A percentile compares a stretch with the other conserved stretches of the same genome.
Evolutionary conservation across 2,888 invertebrate species (phyloP).

Genomic region (Luperina testacea): DNA sequence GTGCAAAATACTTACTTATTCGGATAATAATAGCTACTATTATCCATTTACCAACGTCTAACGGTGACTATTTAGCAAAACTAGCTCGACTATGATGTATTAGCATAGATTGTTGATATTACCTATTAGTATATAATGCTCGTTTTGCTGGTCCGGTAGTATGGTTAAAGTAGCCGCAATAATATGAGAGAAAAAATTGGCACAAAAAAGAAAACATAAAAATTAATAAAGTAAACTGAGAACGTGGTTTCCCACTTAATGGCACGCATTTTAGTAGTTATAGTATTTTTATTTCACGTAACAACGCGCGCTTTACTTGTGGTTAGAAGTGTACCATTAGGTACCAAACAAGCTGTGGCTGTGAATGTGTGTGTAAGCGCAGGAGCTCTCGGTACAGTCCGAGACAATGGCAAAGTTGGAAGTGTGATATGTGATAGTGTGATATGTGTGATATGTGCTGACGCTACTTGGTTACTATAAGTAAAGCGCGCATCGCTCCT

Average conservation of each 20-base stretch:
- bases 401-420: no score
- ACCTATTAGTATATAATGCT: neutral
- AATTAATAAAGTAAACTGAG: neutral
- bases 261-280: neutral
- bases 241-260: neutral
- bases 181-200: neutral
- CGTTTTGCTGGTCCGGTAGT: neutral
- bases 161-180: neutral
- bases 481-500: no score
- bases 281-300: no score
- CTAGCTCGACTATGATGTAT: neutral
- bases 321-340: no score
- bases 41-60: neutral
- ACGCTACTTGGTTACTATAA: no score
- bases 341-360: no score
- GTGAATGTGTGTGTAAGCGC: no score
- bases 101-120: neutral
- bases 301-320: no score
- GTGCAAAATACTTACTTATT: neutral
- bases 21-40: neutral
- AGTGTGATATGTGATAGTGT: no score
- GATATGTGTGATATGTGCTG: no score
- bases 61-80: neutral
- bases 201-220: neutral
- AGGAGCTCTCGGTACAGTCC: no score